Base-by-base conservation (phyloP, 2,113 vertebrate genomes). In the Syngnathus floridae region DNA sequence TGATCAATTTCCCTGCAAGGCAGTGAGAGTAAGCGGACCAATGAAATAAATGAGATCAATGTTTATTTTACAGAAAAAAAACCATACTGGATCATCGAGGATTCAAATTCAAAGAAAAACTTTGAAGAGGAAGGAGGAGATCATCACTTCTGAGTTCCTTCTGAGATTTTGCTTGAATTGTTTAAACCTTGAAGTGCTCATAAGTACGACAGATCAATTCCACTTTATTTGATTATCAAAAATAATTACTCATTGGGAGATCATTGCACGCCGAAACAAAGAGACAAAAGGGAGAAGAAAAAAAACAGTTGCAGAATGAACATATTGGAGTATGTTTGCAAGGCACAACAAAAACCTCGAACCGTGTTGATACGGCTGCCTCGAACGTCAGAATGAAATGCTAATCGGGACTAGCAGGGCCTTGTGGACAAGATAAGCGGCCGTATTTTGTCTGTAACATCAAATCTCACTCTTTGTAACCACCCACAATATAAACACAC, bases 161-260 rank as follows among this genome's bases (percentile, higher is more conserved):
- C 79, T 66, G 51, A 70, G 72, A 83, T 84, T 72, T 65, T 40
- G 72, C 69, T 76, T 79, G 51, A 41, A 60, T 35, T 64, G 75
- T 46, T 83, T 81, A 82, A 31, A 31, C 26, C 26, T 31, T 3
- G 26, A 31, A 31, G 81, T 71, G 62, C 70, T 82, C 62, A 59
- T 16, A 58, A 57, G 31, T 31, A 55, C 16, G 22, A 31, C 22
- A 56, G 0, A 31, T 31, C 26, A 9, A 51, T n/a, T n/a, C 21
- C 4, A 7, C 7, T 58, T 58, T 37, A 54, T 54, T 54, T 12
- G 5, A 5, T 10, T 13, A 6, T 41, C 49, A 46, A 4, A 46
- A 60, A 66, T 38, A 69, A 55, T 21, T 49, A 52, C n/a, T 49
- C 31, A 7, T 36, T 43, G 26, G 13, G 17, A 4, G 19, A 56